These are phyloP conservation scores for Melanotaenia boesemani DNA, from an alignment of 2,797 vertebrate species.

Conservation along the genomic window DNA sequence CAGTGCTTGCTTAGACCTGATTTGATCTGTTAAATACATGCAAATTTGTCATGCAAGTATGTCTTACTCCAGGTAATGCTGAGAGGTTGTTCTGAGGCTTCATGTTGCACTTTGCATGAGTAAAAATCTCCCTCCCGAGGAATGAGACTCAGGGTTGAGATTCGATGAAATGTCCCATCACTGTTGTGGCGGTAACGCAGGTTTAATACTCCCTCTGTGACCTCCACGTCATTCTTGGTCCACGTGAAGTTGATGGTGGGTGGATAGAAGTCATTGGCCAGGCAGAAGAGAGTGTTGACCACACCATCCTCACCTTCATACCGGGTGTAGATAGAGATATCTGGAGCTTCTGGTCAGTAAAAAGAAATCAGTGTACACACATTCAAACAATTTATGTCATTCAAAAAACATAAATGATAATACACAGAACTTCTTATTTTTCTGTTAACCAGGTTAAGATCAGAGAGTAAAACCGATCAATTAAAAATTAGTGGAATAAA, in stretches of 20 bases:
- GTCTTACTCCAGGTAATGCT: neutral
- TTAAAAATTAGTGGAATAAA: no score
- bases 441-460: no score
- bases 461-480: no score
- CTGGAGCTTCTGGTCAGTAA: constrained; percentile 21
- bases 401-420: neutral
- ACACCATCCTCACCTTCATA: constrained; percentile 14
- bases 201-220: neutral
- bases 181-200: constrained; percentile 18
- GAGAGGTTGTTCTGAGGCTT: neutral
- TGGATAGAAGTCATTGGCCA: constrained; percentile 35
- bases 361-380: neutral
- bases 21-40: no score
- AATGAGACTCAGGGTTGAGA: constrained; percentile 20
- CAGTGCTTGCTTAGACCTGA: no score
- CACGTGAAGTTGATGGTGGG: constrained; percentile 42
- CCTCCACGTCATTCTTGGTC: constrained; percentile 19
- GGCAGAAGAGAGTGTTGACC: constrained; percentile 33
- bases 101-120: neutral
- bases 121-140: neutral
- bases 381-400: neutral
- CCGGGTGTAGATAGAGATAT: constrained; percentile 18
- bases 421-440: no score
- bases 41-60: no score
- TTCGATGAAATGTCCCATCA: constrained; percentile 35